These are phyloP conservation scores for Eudasyphora cyanicolor DNA, from an alignment of 2,888 invertebrate genomes.

Conservation along the genomic window DNA sequence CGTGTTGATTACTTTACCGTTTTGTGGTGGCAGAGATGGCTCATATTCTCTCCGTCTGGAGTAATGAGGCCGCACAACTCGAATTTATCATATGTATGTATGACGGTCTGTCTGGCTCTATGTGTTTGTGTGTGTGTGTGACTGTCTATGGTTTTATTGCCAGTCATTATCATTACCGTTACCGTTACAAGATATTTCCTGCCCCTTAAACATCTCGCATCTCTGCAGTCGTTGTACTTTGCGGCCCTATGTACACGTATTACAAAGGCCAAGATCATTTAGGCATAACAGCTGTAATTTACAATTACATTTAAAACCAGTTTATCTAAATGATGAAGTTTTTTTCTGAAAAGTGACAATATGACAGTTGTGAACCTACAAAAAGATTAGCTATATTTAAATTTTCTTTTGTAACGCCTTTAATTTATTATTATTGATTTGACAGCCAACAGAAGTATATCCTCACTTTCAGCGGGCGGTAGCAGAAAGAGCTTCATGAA, in stretches of 20 bases:
- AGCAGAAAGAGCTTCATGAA: too few relatives aligned
- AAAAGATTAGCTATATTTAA: too few relatives aligned
- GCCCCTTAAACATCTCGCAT: background rate
- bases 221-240: background rate
- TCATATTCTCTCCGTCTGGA: background rate
- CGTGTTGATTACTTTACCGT: slow-evolving; percentile 9
- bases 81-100: background rate
- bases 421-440: too few relatives aligned
- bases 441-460: too few relatives aligned
- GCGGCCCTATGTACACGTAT: background rate
- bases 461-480: too few relatives aligned
- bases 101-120: background rate
- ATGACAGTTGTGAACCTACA: too few relatives aligned
- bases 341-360: too few relatives aligned
- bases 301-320: too few relatives aligned
- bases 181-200: slow-evolving; percentile 10
- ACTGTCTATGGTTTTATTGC: background rate
- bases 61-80: slow-evolving; percentile 3
- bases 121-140: background rate
- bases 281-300: background rate
- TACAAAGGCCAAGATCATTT: background rate
- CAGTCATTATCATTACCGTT: background rate
- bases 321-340: too few relatives aligned
- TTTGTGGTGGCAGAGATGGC: background rate
- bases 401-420: too few relatives aligned